Conservation (phyloP, 2,797 vertebrate species). For the Meda fulgida region DNA sequence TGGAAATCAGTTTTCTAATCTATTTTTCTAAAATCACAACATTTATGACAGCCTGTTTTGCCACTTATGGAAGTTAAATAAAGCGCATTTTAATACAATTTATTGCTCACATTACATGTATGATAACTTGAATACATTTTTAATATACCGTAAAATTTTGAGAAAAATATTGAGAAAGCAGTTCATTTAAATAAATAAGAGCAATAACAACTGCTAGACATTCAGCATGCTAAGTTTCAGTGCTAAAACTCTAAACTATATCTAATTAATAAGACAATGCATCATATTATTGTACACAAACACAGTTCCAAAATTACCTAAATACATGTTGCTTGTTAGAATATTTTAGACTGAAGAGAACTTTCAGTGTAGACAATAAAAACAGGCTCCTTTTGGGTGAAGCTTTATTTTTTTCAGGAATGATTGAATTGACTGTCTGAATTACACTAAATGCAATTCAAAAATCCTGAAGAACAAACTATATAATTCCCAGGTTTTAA, state of each 20-base stretch:
- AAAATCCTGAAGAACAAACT: slow-evolving; percentile 29
- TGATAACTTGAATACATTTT: slow-evolving; percentile 41
- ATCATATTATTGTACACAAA: slow-evolving; percentile 39
- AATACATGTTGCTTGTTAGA: slow-evolving; percentile 43
- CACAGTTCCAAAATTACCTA: slow-evolving; percentile 39
- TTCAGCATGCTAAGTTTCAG: slow-evolving; percentile 52
- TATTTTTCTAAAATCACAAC: background rate
- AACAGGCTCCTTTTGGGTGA: slow-evolving; percentile 6
- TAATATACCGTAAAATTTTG: slow-evolving; percentile 21
- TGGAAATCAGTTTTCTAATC: background rate
- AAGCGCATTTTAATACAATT: slow-evolving; percentile 16
- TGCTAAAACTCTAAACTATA: slow-evolving; percentile 45
- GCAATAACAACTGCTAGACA: slow-evolving; percentile 47
- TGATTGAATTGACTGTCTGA: background rate
- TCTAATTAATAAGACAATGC: slow-evolving; percentile 37
- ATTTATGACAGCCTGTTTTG: background rate
- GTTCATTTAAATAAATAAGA: slow-evolving; percentile 43
- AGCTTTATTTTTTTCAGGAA: background rate
- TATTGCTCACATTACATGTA: slow-evolving; percentile 46
- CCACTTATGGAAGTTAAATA: slow-evolving; percentile 1
- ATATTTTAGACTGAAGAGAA: slow-evolving; percentile 22
- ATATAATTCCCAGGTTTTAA: slow-evolving; percentile 16
- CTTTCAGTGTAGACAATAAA: slow-evolving; percentile 11
- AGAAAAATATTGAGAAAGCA: slow-evolving; percentile 46
- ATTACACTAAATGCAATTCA: slow-evolving; percentile 27